Evolutionary conservation across 2,113 vertebrate species (phyloP).

Genomic region (Channa argus): DNA sequence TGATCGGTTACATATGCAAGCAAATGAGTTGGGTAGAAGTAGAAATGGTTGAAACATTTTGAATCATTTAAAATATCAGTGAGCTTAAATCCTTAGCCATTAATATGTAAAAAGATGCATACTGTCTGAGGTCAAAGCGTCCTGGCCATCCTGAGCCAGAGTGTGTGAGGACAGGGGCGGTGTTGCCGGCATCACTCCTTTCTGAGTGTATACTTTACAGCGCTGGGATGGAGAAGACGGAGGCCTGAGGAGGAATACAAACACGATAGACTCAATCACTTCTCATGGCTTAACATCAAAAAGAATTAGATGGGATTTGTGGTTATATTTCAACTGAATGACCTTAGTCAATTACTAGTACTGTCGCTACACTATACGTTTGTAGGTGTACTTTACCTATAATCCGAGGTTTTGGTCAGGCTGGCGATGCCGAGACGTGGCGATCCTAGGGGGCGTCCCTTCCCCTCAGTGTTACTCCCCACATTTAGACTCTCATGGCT

Average conservation of each 20-base stretch:
- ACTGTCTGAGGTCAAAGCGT: slow-evolving; percentile 75
- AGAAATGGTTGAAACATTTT: too few relatives aligned
- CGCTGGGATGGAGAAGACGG: slow-evolving; percentile 92
- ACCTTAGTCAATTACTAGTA: too few relatives aligned
- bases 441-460: slow-evolving; percentile 92
- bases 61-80: not conserved
- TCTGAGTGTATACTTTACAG: slow-evolving; percentile 98
- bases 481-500: slow-evolving; percentile 67
- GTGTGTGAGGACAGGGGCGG: slow-evolving; percentile 83
- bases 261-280: not conserved
- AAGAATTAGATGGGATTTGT: not conserved
- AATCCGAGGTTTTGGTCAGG: slow-evolving; percentile 94
- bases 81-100: slow-evolving; percentile 5
- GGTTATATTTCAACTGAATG: not conserved
- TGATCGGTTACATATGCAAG: not conserved
- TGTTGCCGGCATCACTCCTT: slow-evolving; percentile 90
- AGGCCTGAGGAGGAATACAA: slow-evolving; percentile 74
- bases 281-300: too few relatives aligned
- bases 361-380: too few relatives aligned
- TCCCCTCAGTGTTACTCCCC: slow-evolving; percentile 69
- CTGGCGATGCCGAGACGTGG: slow-evolving; percentile 95
- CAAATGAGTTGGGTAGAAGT: not conserved
- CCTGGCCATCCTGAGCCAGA: slow-evolving; percentile 83
- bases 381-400: slow-evolving; percentile 75
- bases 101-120: slow-evolving; percentile 24